Percentiles rank a stretch among this genome's conserved stretches.
These are phyloP conservation scores for Bombus polaris DNA, from an alignment of 1,140 invertebrate species.

Conservation along the genomic window DNA sequence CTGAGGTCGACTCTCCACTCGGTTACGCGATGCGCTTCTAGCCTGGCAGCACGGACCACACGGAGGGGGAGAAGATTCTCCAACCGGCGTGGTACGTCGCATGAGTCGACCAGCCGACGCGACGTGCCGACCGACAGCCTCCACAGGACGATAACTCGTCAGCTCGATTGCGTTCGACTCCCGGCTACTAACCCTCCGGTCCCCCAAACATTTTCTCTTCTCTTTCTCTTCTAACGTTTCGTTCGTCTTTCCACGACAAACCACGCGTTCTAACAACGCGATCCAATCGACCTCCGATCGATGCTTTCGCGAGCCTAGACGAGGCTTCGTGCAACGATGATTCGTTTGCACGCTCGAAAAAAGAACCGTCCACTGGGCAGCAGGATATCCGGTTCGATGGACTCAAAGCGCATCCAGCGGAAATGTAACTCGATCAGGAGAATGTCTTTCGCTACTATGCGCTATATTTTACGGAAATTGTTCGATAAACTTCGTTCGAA, in stretches of 20 bases:
- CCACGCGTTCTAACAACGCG: too few relatives aligned
- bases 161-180: too few relatives aligned
- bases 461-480: not conserved
- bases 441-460: conserved; percentile 2
- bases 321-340: conserved; percentile 10
- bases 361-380: not conserved
- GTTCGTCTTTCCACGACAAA: not conserved
- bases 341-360: not conserved
- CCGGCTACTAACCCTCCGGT: not conserved
- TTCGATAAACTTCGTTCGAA: not conserved
- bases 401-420: conserved; percentile 43
- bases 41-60: not conserved
- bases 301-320: not conserved
- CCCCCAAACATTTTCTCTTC: not conserved
- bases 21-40: conserved; percentile 5
- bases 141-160: not conserved
- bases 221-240: not conserved
- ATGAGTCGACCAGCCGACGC: not conserved
- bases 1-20: conserved; percentile 55
- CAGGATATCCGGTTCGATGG: conserved; percentile 49
- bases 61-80: conserved; percentile 36
- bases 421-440: conserved; percentile 52
- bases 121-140: not conserved
- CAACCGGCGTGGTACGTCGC: conserved; percentile 13
- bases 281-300: not conserved